These are phyloP conservation scores for Passerculus sandwichensis DNA, from an alignment of 2,797 vertebrate species.

Conservation along the genomic window DNA sequence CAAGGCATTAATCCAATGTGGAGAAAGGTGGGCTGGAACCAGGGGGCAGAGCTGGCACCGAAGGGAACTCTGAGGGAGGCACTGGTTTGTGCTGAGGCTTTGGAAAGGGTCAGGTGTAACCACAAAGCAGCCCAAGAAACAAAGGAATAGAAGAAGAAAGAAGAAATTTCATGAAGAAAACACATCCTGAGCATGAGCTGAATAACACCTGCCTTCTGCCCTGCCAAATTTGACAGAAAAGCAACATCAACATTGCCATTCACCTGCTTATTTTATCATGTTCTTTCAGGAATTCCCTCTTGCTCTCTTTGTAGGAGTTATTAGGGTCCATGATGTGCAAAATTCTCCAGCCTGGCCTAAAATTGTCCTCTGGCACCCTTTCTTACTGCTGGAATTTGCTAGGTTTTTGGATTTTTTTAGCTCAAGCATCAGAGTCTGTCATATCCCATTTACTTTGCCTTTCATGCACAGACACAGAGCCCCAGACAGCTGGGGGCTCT, in stretches of 20 bases:
- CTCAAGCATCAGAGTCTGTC: background rate
- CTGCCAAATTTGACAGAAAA: background rate
- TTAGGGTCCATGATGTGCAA: background rate
- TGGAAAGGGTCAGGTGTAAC: accelerated
- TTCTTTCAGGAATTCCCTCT: background rate
- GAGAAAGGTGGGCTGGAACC: background rate
- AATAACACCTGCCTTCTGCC: background rate
- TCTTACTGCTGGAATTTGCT: background rate
- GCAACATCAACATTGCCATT: background rate
- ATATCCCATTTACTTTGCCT: background rate
- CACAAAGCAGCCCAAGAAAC: background rate
- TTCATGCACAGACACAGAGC: background rate
- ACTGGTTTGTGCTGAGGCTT: background rate
- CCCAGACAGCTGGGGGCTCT: background rate
- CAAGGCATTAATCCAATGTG: background rate
- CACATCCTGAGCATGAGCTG: background rate
- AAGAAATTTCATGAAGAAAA: background rate
- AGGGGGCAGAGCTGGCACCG: background rate
- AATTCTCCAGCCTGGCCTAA: background rate
- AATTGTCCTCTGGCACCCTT: background rate
- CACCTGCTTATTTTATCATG: background rate
- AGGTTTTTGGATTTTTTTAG: background rate
- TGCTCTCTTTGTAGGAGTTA: background rate
- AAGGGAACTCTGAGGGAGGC: accelerated
- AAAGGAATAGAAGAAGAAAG: background rate